phyloP scores from a whole-genome alignment of 2,113 vertebrate species.

The Rattus rattus region DNA sequence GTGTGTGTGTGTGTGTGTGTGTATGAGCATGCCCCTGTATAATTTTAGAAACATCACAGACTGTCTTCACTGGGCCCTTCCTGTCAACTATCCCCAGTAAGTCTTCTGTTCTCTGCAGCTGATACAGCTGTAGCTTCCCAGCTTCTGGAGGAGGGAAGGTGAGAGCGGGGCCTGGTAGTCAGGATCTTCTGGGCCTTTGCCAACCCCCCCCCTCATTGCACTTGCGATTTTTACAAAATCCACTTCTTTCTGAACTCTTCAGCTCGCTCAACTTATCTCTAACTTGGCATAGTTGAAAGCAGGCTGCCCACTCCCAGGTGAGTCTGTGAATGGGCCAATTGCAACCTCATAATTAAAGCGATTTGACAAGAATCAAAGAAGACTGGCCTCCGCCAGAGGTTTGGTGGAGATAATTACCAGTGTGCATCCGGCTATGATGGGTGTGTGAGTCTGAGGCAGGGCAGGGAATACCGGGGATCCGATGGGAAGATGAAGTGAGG shows the following conservation, averaged over 20 bases:
- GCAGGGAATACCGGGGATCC: not conserved
- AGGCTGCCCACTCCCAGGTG: not conserved
- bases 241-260: not conserved
- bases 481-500: not conserved
- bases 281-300: not conserved
- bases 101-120: not conserved
- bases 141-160: no score
- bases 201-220: not conserved
- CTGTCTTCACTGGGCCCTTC: not conserved
- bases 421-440: not conserved
- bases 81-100: fast-evolving
- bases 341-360: slow-evolving; percentile 64
- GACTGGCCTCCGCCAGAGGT: slow-evolving; percentile 59
- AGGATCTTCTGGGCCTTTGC: not conserved
- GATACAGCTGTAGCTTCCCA: fast-evolving
- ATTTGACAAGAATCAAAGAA: slow-evolving; percentile 69
- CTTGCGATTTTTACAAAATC: not conserved
- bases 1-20: no score
- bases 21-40: not conserved
- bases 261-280: slow-evolving; percentile 5
- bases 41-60: no score
- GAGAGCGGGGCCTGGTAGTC: fast-evolving
- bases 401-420: slow-evolving; percentile 57
- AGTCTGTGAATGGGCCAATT: slow-evolving; percentile 6
- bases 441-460: not conserved